Percentiles rank a stretch among this genome's conserved stretches.
Conservation (phyloP, 2,888 invertebrate species). For the Leptopterna dolabrata region DNA sequence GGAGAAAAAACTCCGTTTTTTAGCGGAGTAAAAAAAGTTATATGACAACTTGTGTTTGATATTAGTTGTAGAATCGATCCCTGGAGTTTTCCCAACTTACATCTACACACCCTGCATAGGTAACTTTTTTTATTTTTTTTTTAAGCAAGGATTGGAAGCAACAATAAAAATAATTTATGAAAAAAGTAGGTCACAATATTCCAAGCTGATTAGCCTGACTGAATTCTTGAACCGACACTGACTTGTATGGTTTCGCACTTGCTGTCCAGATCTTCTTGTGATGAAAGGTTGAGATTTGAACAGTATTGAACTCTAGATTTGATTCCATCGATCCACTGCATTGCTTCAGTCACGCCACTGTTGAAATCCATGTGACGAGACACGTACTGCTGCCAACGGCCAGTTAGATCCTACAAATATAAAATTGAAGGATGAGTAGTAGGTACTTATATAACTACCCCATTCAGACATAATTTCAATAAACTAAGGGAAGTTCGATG, state of each 20-base stretch:
- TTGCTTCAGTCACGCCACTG: conserved; percentile 81
- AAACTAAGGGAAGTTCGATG: background rate
- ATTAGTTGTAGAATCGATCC: too few species aligned
- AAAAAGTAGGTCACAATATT: too few species aligned
- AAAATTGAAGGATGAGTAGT: background rate
- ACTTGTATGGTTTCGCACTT: conserved; percentile 80
- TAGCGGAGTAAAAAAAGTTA: too few species aligned
- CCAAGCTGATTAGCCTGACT: too few species aligned
- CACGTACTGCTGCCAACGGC: conserved; percentile 93
- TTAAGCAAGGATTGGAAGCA: too few species aligned
- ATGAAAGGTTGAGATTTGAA: conserved; percentile 82
- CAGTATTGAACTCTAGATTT: conserved; percentile 88
- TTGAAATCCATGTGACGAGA: conserved; percentile 89
- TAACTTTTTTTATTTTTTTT: too few species aligned
- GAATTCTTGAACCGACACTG: conserved; percentile 57
- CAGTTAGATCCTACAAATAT: conserved; percentile 77
- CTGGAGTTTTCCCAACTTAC: too few species aligned
- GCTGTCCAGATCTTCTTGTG: conserved; percentile 86
- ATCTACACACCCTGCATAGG: too few species aligned
- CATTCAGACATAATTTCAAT: background rate
- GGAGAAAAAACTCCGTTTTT: too few species aligned
- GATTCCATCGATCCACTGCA: conserved; percentile 85
- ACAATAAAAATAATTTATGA: too few species aligned
- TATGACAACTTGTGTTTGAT: too few species aligned
- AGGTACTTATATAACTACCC: too few species aligned